phyloP scores from a whole-genome alignment of 2,113 vertebrate genomes.

The Amia ocellicauda region DNA sequence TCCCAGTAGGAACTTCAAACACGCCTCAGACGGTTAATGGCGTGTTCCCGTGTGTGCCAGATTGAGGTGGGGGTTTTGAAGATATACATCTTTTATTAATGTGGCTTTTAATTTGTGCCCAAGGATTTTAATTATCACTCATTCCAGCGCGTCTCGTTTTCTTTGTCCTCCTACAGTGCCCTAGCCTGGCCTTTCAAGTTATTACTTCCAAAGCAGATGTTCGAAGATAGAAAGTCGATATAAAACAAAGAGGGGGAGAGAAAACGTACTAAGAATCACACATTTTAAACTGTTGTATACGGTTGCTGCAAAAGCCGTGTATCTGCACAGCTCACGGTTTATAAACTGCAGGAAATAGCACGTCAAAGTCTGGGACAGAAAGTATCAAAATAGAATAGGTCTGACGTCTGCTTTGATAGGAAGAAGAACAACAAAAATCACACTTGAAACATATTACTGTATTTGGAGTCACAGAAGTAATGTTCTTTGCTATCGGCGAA shows the following conservation, averaged over 20 bases:
- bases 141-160: neutral
- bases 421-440: too few species aligned
- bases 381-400: too few species aligned
- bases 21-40: slow-evolving; percentile 26
- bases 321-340: slow-evolving; percentile 56
- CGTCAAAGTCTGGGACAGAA: too few species aligned
- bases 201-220: slow-evolving; percentile 42
- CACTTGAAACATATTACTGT: slow-evolving; percentile 21
- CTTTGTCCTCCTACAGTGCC: slow-evolving; percentile 45
- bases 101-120: slow-evolving; percentile 36
- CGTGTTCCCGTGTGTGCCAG: neutral
- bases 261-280: too few species aligned
- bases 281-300: slow-evolving; percentile 47
- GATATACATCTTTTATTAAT: slow-evolving; percentile 1
- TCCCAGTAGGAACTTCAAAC: slow-evolving; percentile 33
- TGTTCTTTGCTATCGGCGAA: slow-evolving; percentile 18
- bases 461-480: slow-evolving; percentile 36
- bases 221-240: neutral
- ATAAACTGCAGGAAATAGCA: too few species aligned
- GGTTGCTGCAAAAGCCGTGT: slow-evolving; percentile 57
- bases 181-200: slow-evolving; percentile 50
- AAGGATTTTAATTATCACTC: slow-evolving; percentile 36
- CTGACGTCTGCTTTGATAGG: too few species aligned
- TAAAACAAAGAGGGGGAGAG: too few species aligned
- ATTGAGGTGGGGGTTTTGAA: neutral